Conservation (phyloP, 2,888 invertebrate genomes). For the Fragum fragum region DNA sequence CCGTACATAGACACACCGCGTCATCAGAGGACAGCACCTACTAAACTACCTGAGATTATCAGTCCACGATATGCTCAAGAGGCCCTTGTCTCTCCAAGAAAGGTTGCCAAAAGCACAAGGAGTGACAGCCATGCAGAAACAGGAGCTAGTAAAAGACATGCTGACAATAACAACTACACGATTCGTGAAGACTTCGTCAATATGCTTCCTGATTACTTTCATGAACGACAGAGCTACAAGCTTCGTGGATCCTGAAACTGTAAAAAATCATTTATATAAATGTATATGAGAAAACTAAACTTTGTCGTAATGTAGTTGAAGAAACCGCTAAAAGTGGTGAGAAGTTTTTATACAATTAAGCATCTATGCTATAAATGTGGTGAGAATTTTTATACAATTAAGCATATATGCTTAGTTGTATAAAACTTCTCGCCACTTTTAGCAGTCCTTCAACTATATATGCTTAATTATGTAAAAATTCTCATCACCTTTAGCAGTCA, state of each 20-base stretch:
- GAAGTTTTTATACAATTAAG: too few relatives aligned
- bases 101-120: not conserved
- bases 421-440: too few relatives aligned
- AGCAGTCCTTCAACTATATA: too few relatives aligned
- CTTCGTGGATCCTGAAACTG: not conserved
- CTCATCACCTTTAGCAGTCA: too few relatives aligned
- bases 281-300: too few relatives aligned
- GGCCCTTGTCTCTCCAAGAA: not conserved
- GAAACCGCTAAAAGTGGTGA: too few relatives aligned
- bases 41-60: not conserved
- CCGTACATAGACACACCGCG: not conserved
- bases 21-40: not conserved
- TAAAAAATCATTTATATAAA: too few relatives aligned
- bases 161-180: not conserved
- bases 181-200: conserved; percentile 7
- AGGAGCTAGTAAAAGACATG: not conserved
- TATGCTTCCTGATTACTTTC: conserved; percentile 13
- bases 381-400: too few relatives aligned
- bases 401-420: too few relatives aligned
- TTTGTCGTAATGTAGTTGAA: too few relatives aligned
- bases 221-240: not conserved
- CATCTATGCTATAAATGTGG: too few relatives aligned
- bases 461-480: too few relatives aligned
- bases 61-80: not conserved
- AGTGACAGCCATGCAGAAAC: not conserved